Conservation (phyloP, 2,113 vertebrate genomes). For the Callorhinus ursinus region DNA sequence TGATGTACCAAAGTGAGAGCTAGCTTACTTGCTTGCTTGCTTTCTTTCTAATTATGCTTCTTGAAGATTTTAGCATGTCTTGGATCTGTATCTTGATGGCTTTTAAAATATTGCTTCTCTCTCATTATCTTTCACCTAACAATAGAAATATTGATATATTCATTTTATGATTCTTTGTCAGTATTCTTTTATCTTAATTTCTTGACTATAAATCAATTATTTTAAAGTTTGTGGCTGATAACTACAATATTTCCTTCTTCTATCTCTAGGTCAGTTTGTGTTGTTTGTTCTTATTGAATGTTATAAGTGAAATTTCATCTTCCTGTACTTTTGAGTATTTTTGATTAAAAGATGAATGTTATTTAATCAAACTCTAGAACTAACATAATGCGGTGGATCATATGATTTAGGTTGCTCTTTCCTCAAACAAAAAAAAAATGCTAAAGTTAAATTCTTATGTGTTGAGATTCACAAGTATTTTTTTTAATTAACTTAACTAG, state of each 20-base stretch:
- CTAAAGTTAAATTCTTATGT: conserved; percentile 26
- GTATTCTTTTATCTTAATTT: not conserved
- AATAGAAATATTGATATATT: not conserved
- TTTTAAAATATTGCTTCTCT: not conserved
- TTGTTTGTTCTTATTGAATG: not conserved
- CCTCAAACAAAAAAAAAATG: not conserved
- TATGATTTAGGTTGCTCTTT: not conserved
- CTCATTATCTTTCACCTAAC: not conserved
- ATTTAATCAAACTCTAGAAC: not conserved
- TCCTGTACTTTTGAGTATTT: not conserved
- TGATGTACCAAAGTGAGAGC: not conserved
- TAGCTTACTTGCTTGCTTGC: not conserved
- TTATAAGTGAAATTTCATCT: not conserved
- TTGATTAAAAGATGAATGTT: not conserved
- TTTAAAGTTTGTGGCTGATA: not conserved
- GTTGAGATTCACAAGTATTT: not conserved
- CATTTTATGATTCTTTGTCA: not conserved
- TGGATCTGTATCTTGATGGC: not conserved
- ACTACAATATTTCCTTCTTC: not conserved
- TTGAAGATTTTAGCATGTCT: not conserved
- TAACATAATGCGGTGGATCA: not conserved
- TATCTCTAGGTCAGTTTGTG: not conserved
- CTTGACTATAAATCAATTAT: not conserved
- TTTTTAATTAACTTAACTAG: conserved; percentile 36
- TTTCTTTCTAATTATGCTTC: not conserved